These are phyloP conservation scores for Drosophila birchii DNA, from an alignment of 2,888 invertebrate species.

Conservation along the genomic window DNA sequence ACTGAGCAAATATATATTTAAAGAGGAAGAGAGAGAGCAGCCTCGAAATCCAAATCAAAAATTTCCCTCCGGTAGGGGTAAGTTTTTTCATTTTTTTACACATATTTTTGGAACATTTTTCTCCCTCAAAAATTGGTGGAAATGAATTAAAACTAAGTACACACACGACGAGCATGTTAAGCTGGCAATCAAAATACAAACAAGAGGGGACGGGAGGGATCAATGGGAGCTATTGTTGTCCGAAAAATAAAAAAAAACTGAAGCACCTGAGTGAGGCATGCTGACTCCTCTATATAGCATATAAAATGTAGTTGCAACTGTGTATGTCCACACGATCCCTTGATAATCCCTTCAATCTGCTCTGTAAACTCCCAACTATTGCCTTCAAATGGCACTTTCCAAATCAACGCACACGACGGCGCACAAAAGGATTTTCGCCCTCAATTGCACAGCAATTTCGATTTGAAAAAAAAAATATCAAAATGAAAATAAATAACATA, in stretches of 20 bases:
- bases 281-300: conserved; percentile 1
- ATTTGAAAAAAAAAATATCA: background rate
- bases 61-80: conserved; percentile 20
- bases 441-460: conserved; percentile 33
- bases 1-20: conserved; percentile 64
- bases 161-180: conserved; percentile 42
- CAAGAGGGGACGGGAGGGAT: conserved; percentile 22
- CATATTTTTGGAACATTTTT: conserved; percentile 31
- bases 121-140: conserved; percentile 30
- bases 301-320: conserved; percentile 28
- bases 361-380: conserved; percentile 25
- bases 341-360: conserved; percentile 32
- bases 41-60: background rate
- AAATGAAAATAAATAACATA: conserved; percentile 4
- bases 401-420: conserved; percentile 17
- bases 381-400: conserved; percentile 46
- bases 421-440: conserved; percentile 37
- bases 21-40: background rate
- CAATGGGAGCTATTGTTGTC: conserved; percentile 52
- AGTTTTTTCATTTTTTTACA: conserved; percentile 9
- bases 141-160: conserved; percentile 12
- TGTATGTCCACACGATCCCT: conserved; percentile 6
- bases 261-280: conserved; percentile 43
- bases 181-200: conserved; percentile 70
- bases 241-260: conserved; percentile 10